Percentiles rank a stretch among this genome's conserved stretches.
Evolutionary conservation across 2,888 invertebrate genomes (phyloP).

Genomic region (Euproctis similis): DNA sequence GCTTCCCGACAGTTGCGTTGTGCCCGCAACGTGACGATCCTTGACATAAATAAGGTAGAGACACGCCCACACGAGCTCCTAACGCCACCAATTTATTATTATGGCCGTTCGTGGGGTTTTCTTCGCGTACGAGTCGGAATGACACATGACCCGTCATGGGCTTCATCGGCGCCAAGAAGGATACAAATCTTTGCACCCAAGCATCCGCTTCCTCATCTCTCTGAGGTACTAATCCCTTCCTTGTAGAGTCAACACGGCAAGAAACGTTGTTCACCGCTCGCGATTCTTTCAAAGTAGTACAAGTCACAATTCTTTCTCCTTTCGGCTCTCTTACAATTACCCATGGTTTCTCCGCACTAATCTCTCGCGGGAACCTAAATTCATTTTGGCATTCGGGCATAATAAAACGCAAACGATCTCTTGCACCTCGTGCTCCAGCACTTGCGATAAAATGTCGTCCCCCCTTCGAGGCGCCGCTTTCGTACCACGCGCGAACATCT

Average conservation of each 20-base stretch:
- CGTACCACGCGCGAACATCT: slow-evolving; percentile 82
- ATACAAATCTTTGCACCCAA: slow-evolving; percentile 84
- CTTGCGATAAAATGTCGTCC: slow-evolving; percentile 83
- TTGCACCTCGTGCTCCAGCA: slow-evolving; percentile 83
- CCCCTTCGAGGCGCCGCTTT: slow-evolving; percentile 75
- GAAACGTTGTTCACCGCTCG: slow-evolving; percentile 87
- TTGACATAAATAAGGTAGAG: slow-evolving; percentile 87
- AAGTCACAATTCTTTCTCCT: slow-evolving; percentile 86
- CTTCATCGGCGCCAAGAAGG: slow-evolving; percentile 77
- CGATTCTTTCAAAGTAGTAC: slow-evolving; percentile 87
- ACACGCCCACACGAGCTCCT: slow-evolving; percentile 85
- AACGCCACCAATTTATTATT: slow-evolving; percentile 53
- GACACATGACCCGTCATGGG: slow-evolving; percentile 86
- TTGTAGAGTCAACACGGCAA: slow-evolving; percentile 81
- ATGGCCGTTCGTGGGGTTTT: slow-evolving; percentile 63
- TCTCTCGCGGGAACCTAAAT: slow-evolving; percentile 81
- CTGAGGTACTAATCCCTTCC: slow-evolving; percentile 81
- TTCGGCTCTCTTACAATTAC: slow-evolving; percentile 84
- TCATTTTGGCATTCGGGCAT: slow-evolving; percentile 80
- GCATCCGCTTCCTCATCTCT: slow-evolving; percentile 80
- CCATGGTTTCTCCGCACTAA: slow-evolving; percentile 85
- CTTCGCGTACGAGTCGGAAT: slow-evolving; percentile 82
- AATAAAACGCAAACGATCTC: slow-evolving; percentile 81
- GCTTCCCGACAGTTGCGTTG: slow-evolving; percentile 77
- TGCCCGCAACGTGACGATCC: slow-evolving; percentile 79